A percentile compares a stretch with the other conserved stretches of the same genome.
Conservation (phyloP, 2,888 invertebrate species). For the Choristoneura rosaceana region DNA sequence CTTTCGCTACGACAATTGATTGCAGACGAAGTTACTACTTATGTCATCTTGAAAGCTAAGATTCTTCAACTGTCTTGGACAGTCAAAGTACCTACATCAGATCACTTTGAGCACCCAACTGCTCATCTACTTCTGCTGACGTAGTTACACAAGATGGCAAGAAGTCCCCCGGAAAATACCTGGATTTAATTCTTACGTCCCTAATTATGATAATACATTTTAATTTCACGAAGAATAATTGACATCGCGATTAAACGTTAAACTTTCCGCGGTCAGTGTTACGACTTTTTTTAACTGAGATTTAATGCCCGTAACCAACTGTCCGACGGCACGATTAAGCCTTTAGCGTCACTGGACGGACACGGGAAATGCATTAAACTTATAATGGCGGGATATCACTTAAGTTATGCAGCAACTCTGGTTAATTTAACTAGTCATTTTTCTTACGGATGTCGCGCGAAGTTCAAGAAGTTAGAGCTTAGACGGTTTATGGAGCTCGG, state of each 20-base stretch:
- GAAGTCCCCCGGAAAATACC: too few species aligned
- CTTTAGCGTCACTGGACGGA: constrained; percentile 32
- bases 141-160: too few species aligned
- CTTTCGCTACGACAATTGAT: too few species aligned
- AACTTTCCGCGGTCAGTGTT: not conserved
- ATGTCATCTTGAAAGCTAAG: too few species aligned
- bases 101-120: too few species aligned
- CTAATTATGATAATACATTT: not conserved
- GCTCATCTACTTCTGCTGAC: too few species aligned
- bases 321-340: constrained; percentile 31
- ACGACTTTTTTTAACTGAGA: constrained; percentile 33
- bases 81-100: too few species aligned
- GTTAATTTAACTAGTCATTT: constrained; percentile 20
- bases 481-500: not conserved
- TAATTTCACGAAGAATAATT: not conserved
- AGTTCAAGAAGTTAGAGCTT: constrained; percentile 2
- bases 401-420: constrained; percentile 32
- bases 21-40: too few species aligned
- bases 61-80: too few species aligned
- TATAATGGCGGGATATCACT: constrained; percentile 36
- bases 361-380: constrained; percentile 43
- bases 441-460: not conserved
- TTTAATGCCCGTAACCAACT: constrained; percentile 26
- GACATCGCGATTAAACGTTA: not conserved
- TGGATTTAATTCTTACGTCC: not conserved